These are phyloP conservation scores for Pomatorhinus ruficollis DNA, from an alignment of 2,113 vertebrate species.

Conservation along the genomic window DNA sequence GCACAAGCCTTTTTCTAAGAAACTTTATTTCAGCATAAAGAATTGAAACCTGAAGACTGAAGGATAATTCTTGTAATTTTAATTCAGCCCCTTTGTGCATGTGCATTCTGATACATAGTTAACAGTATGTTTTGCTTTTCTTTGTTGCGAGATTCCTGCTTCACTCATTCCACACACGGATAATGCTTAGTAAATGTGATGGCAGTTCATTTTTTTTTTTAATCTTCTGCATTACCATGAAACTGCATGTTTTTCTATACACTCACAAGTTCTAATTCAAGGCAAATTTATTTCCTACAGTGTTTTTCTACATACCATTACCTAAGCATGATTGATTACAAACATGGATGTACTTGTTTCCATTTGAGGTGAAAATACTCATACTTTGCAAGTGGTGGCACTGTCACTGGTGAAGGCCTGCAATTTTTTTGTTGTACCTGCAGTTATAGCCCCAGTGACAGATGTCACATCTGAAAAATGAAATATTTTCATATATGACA, in stretches of 20 bases:
- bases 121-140: neutral
- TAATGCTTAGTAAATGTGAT: constrained; percentile 4
- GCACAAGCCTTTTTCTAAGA: neutral
- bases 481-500: neutral
- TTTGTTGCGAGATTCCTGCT: constrained; percentile 9
- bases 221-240: neutral
- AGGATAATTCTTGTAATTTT: neutral
- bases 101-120: neutral
- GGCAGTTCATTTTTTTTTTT: neutral
- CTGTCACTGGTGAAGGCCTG: neutral
- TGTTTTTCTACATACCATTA: neutral
- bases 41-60: neutral
- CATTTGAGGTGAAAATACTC: neutral
- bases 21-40: neutral
- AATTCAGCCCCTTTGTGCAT: constrained; percentile 65
- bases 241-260: neutral
- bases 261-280: neutral
- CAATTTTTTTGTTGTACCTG: neutral
- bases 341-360: neutral
- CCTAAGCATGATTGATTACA: neutral
- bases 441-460: neutral
- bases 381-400: neutral
- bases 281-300: neutral
- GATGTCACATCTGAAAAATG: neutral
- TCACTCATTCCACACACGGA: neutral